phyloP scores from a whole-genome alignment of 1,140 invertebrate species.

The Micrasema longulum region DNA sequence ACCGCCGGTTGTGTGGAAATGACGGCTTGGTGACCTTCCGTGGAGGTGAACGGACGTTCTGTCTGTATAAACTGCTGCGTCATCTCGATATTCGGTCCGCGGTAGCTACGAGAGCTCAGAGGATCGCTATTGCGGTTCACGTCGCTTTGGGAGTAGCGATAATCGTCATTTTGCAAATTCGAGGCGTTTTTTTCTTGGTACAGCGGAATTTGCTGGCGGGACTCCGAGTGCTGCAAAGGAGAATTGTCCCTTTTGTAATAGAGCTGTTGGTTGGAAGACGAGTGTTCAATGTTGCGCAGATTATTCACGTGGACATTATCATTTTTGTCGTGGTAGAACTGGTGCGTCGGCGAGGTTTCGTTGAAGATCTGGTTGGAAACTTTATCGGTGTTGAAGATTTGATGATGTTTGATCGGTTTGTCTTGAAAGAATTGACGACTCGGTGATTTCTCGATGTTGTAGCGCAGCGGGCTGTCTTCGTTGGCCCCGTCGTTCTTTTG shows the following conservation, averaged over 20 bases:
- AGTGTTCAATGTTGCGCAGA: constrained; percentile 42
- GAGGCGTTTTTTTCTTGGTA: constrained; percentile 42
- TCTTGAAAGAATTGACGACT: constrained; percentile 26
- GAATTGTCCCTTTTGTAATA: constrained; percentile 47
- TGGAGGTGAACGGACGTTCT: constrained; percentile 34
- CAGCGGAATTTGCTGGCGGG: constrained; percentile 10
- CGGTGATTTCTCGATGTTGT: constrained; percentile 19
- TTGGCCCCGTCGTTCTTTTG: constrained; percentile 4
- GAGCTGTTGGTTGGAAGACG: constrained; percentile 48
- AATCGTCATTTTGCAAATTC: constrained; percentile 28
- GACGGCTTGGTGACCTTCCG: constrained; percentile 45
- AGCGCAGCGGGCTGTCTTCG: constrained; percentile 8
- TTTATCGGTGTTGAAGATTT: constrained; percentile 34
- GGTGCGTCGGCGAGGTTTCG: constrained; percentile 13
- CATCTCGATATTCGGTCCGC: constrained; percentile 13
- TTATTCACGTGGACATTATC: constrained; percentile 40
- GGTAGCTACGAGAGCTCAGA: constrained; percentile 44
- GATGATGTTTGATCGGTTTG: constrained; percentile 20
- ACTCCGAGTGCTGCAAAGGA: constrained; percentile 31
- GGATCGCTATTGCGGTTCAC: constrained; percentile 49
- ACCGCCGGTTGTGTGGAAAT: constrained; percentile 47
- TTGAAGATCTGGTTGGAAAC: constrained; percentile 6
- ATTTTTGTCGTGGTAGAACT: constrained; percentile 41
- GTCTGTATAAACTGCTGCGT: constrained; percentile 33
- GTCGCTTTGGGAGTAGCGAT: constrained; percentile 18